Percentiles rank a stretch among this genome's conserved stretches.
Evolutionary conservation across 2,113 vertebrate genomes (phyloP).

Genomic region (Embiotoca jacksoni): DNA sequence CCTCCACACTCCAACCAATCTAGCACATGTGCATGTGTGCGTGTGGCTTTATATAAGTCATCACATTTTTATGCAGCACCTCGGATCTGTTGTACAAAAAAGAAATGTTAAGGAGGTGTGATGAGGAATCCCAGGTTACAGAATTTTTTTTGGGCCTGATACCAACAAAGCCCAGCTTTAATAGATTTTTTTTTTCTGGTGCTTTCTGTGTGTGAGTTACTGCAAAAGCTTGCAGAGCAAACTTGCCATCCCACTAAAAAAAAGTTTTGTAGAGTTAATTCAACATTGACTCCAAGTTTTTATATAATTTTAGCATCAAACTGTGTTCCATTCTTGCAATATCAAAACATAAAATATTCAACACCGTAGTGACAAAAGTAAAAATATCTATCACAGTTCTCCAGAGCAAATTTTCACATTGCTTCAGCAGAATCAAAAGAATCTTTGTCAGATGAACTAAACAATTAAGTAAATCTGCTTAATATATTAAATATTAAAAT

Average conservation of each 20-base stretch:
- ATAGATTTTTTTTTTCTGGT: background rate
- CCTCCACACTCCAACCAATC: conserved; percentile 56
- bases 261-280: too few species aligned
- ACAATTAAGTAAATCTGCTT: background rate
- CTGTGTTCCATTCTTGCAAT: too few species aligned
- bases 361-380: too few species aligned
- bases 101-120: conserved; percentile 23
- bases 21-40: conserved; percentile 38
- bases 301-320: too few species aligned
- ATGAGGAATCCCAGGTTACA: conserved; percentile 11
- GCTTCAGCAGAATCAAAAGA: background rate
- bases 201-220: background rate
- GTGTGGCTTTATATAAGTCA: conserved; percentile 57
- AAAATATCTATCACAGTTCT: too few species aligned
- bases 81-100: background rate
- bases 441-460: background rate
- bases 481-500: background rate
- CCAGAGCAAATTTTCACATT: background rate
- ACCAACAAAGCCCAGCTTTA: conserved; percentile 22
- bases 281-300: too few species aligned
- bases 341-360: too few species aligned
- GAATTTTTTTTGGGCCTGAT: conserved; percentile 13
- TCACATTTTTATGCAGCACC: conserved; percentile 27
- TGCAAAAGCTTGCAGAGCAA: background rate
- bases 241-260: background rate